Conservation (phyloP, 2,113 vertebrate species). For the Rhynchomys soricoides region DNA sequence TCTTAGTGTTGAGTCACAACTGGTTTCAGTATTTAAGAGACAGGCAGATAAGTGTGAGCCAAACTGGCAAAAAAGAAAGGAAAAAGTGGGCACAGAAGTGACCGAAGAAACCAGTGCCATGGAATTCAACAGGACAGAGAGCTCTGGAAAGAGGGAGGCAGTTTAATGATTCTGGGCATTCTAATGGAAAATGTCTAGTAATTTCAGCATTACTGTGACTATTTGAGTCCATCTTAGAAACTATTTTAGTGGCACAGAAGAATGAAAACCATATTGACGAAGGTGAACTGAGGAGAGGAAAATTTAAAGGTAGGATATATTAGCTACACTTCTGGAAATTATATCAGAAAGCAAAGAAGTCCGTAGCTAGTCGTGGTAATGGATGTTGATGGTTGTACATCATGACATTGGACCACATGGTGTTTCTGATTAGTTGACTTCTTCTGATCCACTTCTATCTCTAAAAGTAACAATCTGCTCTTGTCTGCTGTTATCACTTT, state of each 20-base stretch:
- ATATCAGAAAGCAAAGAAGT: not conserved
- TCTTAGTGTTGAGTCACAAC: not conserved
- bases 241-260: not conserved
- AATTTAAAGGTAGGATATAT: not conserved
- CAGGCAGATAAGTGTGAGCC: not conserved
- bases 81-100: not conserved
- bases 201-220: not conserved
- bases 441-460: not conserved
- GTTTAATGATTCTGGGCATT: not conserved
- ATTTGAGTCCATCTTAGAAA: constrained; percentile 13
- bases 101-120: not conserved
- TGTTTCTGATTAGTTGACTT: constrained; percentile 10
- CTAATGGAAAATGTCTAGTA: not conserved
- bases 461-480: not conserved
- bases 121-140: not conserved
- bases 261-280: not conserved
- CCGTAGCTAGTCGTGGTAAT: not conserved
- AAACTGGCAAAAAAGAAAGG: not conserved
- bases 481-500: not conserved
- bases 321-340: not conserved
- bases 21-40: not conserved
- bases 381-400: not conserved
- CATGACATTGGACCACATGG: not conserved
- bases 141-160: not conserved
- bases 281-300: not conserved